These are phyloP conservation scores for Leucoraja erinaceus DNA, from an alignment of 2,113 vertebrate genomes.

Conservation along the genomic window DNA sequence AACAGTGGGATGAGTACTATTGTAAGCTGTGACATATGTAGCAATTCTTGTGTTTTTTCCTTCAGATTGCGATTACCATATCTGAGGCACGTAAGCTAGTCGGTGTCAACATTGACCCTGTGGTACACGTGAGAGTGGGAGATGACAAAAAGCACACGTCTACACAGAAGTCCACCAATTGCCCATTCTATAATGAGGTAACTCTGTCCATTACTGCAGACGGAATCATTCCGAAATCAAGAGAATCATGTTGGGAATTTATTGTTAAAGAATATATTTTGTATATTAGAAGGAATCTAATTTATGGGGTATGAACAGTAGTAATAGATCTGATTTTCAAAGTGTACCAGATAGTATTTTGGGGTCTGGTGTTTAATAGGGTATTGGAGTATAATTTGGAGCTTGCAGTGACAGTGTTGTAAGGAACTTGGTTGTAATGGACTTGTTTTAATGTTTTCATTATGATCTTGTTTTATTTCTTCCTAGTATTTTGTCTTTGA, in stretches of 20 bases:
- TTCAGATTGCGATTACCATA: conserved; percentile 77
- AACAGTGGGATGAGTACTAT: too few species aligned
- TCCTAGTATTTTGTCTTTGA: conserved; percentile 87
- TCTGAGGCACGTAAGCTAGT: conserved; percentile 84
- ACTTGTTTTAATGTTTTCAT: neutral
- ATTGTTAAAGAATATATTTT: neutral
- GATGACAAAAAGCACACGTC: conserved; percentile 71
- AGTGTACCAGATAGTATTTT: neutral
- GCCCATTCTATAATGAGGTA: conserved; percentile 76
- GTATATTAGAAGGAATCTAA: neutral
- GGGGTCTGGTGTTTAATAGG: too few species aligned
- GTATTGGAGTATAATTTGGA: neutral
- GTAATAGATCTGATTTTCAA: neutral
- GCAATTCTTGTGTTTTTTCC: neutral
- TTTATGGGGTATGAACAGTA: neutral
- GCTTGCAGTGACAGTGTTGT: neutral
- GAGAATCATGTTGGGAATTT: too few species aligned
- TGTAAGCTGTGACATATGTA: neutral
- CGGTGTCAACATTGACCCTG: conserved; percentile 88
- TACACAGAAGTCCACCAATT: conserved; percentile 78
- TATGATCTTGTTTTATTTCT: conserved; percentile 42
- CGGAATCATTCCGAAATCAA: neutral
- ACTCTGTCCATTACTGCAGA: accelerated
- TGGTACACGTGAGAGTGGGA: conserved; percentile 72
- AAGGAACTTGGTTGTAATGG: neutral